Percentiles rank a stretch among this genome's conserved stretches.
These are phyloP conservation scores for Caerostris extrusa DNA, from an alignment of 1,140 invertebrate genomes.

Conservation along the genomic window DNA sequence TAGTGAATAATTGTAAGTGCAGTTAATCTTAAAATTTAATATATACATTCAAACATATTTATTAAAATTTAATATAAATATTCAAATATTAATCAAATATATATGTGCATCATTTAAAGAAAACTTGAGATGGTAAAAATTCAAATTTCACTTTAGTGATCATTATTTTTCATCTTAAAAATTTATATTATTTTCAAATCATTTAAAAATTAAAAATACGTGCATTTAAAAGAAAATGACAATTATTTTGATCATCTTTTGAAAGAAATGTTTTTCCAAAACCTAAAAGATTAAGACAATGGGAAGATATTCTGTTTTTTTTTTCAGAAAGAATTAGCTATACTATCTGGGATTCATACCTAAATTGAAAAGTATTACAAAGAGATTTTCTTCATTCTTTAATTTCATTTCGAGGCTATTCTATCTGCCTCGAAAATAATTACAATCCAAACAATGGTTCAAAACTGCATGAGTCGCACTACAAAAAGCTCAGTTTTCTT, in stretches of 20 bases:
- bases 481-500: neutral
- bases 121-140: no score
- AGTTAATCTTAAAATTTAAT: no score
- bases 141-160: no score
- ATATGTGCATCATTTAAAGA: no score
- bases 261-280: neutral
- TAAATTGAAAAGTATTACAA: conserved; percentile 22
- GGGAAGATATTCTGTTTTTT: neutral
- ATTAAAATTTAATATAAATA: no score
- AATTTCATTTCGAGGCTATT: neutral
- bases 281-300: neutral
- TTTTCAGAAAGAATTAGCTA: neutral
- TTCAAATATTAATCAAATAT: no score
- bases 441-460: conserved; percentile 23
- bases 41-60: no score
- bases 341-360: neutral
- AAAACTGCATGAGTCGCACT: neutral
- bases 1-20: no score
- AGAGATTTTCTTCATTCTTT: conserved; percentile 12
- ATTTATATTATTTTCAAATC: no score
- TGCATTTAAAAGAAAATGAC: neutral
- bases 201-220: neutral
- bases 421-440: conserved; percentile 22
- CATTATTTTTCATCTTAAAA: no score
- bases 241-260: neutral